Evolutionary conservation across 2,797 vertebrate species (phyloP).

Genomic region (Myotis planiceps): DNA sequence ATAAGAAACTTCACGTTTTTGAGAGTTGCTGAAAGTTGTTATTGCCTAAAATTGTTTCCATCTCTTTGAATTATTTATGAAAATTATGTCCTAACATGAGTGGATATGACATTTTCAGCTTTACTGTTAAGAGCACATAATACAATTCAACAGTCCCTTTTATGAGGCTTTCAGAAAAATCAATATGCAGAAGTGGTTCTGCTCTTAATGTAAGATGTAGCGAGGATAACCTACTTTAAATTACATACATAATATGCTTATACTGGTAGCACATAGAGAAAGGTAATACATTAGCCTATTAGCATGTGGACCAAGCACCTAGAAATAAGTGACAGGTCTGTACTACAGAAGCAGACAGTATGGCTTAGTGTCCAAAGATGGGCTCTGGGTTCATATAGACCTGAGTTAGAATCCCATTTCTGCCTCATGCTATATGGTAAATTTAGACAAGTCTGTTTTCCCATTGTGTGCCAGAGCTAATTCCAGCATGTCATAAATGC

Average conservation of each 20-base stretch:
- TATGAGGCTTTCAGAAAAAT: constrained; percentile 52
- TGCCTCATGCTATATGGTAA: background rate
- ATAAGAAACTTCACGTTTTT: background rate
- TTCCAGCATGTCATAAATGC: too few species aligned
- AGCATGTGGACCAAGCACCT: constrained; percentile 10
- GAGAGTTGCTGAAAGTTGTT: background rate
- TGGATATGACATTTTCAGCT: constrained; percentile 51
- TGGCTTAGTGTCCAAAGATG: background rate
- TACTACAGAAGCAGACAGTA: background rate
- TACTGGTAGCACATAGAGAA: background rate
- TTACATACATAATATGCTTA: background rate
- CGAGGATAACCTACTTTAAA: constrained; percentile 6
- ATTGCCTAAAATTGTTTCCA: background rate
- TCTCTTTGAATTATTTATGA: constrained; percentile 57
- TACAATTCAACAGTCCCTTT: constrained; percentile 44
- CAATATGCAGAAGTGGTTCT: constrained; percentile 40
- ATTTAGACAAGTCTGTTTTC: background rate
- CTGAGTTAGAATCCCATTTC: background rate
- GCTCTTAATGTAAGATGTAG: constrained; percentile 26
- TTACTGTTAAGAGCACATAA: constrained; percentile 52
- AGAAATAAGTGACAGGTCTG: constrained; percentile 41
- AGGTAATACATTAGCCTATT: constrained; percentile 11
- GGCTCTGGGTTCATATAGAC: background rate
- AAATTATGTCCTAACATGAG: constrained; percentile 29
- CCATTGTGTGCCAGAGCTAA: background rate